Conservation (phyloP, 2,888 invertebrate species). For the Xylophagus ater region DNA sequence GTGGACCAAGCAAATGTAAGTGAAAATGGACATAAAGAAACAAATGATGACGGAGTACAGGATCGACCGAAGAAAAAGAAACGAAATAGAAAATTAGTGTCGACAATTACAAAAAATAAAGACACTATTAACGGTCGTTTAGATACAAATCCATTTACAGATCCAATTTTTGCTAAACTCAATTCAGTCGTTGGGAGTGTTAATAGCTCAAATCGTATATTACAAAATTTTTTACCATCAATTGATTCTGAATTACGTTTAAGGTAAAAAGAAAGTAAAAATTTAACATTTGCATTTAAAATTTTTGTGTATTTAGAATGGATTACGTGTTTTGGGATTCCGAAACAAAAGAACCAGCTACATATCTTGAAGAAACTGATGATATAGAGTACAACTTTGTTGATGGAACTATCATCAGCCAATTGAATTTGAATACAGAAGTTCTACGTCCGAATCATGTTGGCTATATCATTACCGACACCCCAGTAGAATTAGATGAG, state of each 20-base stretch:
- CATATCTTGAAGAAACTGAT: slow-evolving; percentile 22
- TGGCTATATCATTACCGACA: slow-evolving; percentile 33
- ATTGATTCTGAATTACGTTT: slow-evolving; percentile 37
- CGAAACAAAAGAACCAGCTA: slow-evolving; percentile 18
- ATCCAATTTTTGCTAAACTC: slow-evolving; percentile 50
- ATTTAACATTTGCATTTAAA: background rate
- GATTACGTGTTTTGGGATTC: slow-evolving; percentile 31
- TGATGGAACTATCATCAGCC: slow-evolving; percentile 23
- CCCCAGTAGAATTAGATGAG: slow-evolving; percentile 28
- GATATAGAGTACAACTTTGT: slow-evolving; percentile 15
- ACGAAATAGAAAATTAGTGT: slow-evolving; percentile 25
- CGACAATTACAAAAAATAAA: slow-evolving; percentile 37
- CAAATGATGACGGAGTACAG: slow-evolving; percentile 16
- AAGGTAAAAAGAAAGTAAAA: slow-evolving; percentile 15
- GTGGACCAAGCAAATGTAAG: slow-evolving; percentile 19
- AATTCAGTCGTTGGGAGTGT: slow-evolving; percentile 50
- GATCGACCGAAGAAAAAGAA: slow-evolving; percentile 26
- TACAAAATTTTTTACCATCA: slow-evolving; percentile 48
- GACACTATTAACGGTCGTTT: slow-evolving; percentile 35
- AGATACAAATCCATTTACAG: slow-evolving; percentile 39
- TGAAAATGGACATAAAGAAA: slow-evolving; percentile 22
- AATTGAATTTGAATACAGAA: slow-evolving; percentile 22
- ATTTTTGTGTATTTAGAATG: slow-evolving; percentile 16
- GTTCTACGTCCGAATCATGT: slow-evolving; percentile 29
- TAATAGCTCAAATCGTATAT: slow-evolving; percentile 48